These are phyloP conservation scores for Bombus impatiens DNA, from an alignment of 1,140 invertebrate species.

Conservation along the genomic window DNA sequence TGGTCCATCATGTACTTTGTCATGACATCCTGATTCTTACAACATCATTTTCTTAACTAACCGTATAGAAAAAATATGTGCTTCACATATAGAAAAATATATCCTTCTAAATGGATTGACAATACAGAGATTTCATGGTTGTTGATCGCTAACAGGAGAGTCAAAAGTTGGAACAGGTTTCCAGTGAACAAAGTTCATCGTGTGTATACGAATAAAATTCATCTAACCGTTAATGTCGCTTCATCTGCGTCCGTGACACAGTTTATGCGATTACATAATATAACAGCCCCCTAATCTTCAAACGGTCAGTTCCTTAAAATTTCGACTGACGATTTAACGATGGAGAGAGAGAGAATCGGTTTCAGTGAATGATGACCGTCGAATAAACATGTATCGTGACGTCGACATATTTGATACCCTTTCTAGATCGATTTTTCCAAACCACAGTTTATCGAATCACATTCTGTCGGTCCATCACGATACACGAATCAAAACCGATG, in stretches of 20 bases:
- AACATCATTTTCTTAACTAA: neutral
- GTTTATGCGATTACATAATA: conserved; percentile 6
- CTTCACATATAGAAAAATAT: too few relatives aligned
- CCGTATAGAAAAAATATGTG: neutral
- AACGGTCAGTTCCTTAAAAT: neutral
- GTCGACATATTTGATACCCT: too few relatives aligned
- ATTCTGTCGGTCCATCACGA: neutral
- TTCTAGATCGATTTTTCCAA: neutral
- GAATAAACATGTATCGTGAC: neutral
- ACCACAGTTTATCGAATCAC: neutral
- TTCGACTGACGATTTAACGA: neutral
- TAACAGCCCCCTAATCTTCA: neutral
- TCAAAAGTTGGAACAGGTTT: neutral
- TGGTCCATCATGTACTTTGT: neutral
- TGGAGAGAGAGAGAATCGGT: too few relatives aligned
- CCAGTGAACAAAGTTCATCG: conserved; percentile 7
- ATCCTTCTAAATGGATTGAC: neutral
- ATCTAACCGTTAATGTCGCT: neutral
- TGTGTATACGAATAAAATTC: neutral
- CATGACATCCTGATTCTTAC: neutral
- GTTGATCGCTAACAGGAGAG: too few relatives aligned
- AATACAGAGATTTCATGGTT: neutral
- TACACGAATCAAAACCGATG: neutral
- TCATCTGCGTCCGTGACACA: conserved; percentile 4
- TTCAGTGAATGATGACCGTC: neutral